These are phyloP conservation scores for Hipposideros larvatus DNA, from an alignment of 2,797 vertebrate genomes.

Conservation along the genomic window DNA sequence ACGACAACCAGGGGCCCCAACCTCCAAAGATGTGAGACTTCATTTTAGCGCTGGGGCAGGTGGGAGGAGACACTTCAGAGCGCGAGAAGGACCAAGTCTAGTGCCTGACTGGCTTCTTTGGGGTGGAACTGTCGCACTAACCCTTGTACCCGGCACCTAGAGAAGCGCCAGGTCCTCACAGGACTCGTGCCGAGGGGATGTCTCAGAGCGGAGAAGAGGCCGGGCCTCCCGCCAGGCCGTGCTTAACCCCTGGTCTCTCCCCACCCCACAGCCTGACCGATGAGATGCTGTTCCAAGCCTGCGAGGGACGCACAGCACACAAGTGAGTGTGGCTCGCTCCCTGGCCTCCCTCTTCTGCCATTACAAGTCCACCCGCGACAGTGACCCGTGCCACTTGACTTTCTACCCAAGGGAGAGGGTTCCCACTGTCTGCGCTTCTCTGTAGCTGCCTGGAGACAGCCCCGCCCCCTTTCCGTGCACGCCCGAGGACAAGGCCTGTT, in stretches of 20 bases:
- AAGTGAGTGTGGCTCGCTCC: slow-evolving; percentile 91
- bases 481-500: background rate
- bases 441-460: background rate
- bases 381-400: background rate
- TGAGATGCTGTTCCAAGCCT: slow-evolving; percentile 91
- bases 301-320: slow-evolving; percentile 96
- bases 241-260: background rate
- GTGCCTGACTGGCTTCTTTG: background rate
- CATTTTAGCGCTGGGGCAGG: background rate
- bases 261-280: slow-evolving; percentile 91
- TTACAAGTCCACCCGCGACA: background rate
- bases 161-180: background rate
- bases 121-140: background rate
- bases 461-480: background rate
- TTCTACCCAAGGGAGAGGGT: background rate
- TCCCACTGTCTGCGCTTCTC: background rate
- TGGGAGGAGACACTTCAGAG: background rate
- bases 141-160: background rate
- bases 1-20: slow-evolving; percentile 86
- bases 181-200: background rate
- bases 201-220: background rate
- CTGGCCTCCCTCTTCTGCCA: fast-evolving
- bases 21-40: slow-evolving; percentile 74
- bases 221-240: background rate
- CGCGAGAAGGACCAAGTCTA: background rate